phyloP scores from a whole-genome alignment of 2,113 vertebrate genomes.

The Suncus etruscus region DNA sequence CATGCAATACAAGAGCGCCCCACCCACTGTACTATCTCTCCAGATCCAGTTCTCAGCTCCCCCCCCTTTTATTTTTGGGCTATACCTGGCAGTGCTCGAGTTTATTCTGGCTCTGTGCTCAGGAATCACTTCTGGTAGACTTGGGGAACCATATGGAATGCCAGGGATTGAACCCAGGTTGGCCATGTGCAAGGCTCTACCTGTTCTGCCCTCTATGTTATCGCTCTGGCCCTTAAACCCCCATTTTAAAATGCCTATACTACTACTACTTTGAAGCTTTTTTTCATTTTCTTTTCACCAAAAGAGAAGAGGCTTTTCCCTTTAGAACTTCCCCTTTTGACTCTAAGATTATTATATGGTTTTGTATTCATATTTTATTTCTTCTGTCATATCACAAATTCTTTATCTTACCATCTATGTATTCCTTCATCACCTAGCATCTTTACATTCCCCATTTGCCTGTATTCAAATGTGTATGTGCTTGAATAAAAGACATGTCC shows the following conservation, averaged over 20 bases:
- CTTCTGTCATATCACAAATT: constrained; percentile 22
- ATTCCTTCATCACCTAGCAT: neutral
- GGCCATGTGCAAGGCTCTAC: no score
- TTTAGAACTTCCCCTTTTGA: neutral
- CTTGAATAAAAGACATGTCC: constrained; percentile 1
- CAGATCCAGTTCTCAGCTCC: no score
- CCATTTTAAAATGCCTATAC: neutral
- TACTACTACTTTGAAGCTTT: constrained; percentile 1
- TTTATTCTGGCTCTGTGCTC: no score
- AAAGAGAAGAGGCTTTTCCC: constrained; percentile 18
- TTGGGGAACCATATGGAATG: no score
- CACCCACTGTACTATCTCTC: neutral
- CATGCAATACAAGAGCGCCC: no score
- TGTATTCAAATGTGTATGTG: neutral
- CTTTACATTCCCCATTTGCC: constrained; percentile 33
- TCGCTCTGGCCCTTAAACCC: no score
- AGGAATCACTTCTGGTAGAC: no score
- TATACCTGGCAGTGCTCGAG: no score
- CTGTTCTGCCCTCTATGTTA: no score
- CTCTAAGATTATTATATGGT: neutral
- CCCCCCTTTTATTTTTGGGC: no score
- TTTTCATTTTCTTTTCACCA: constrained; percentile 23
- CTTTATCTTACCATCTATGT: constrained; percentile 14
- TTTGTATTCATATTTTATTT: constrained; percentile 21
- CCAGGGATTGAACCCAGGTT: no score